Percentiles rank a stretch among this genome's conserved stretches.
Evolutionary conservation across 2,113 vertebrate genomes (phyloP).

Genomic region (Columba janthina): DNA sequence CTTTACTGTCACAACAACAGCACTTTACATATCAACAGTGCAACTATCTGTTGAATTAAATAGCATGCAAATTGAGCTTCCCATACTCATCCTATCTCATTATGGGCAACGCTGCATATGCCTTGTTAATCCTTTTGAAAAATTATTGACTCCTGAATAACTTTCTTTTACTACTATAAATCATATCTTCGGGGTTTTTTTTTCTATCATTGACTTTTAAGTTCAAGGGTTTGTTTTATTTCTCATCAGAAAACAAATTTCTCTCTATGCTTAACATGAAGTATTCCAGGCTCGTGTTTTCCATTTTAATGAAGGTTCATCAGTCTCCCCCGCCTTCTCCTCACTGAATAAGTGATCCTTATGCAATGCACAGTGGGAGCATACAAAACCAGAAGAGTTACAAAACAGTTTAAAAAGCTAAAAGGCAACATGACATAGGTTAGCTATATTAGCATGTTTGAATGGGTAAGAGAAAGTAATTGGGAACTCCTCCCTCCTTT

Average conservation of each 20-base stretch:
- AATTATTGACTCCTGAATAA: constrained; percentile 40
- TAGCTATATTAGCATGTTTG: neutral
- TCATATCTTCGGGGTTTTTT: neutral
- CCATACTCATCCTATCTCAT: neutral
- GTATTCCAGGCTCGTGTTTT: neutral
- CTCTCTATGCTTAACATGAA: neutral
- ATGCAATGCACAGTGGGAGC: neutral
- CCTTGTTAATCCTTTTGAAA: constrained; percentile 51
- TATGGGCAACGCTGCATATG: neutral
- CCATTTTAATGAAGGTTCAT: constrained; percentile 39
- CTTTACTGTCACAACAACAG: constrained; percentile 21
- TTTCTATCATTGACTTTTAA: constrained; percentile 42
- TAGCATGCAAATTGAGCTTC: constrained; percentile 20
- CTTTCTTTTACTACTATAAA: constrained; percentile 22
- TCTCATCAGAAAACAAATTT: constrained; percentile 53
- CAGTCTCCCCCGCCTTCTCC: neutral
- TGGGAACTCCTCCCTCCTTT: neutral
- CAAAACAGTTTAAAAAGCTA: neutral
- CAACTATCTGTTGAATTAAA: constrained; percentile 50
- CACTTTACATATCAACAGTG: constrained; percentile 36
- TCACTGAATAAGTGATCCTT: constrained; percentile 6
- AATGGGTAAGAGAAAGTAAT: neutral
- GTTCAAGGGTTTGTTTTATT: constrained; percentile 62
- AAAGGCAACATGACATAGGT: neutral
- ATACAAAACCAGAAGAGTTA: neutral